phyloP scores from a whole-genome alignment of 1,140 invertebrate genomes.

The Rhyacophila brunnea region DNA sequence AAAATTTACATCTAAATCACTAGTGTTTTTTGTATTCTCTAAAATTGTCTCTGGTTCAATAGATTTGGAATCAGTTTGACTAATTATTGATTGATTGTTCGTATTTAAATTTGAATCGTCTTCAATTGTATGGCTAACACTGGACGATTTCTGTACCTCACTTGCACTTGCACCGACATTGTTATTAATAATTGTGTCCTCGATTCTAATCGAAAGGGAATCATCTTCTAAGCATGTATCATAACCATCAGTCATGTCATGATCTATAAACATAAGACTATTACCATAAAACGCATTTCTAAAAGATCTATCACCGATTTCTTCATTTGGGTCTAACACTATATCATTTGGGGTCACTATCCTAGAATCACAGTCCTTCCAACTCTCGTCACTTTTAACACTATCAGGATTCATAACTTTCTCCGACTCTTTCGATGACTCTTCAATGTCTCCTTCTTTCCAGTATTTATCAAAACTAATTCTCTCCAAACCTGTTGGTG shows the following conservation, averaged over 20 bases:
- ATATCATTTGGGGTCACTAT: slow-evolving; percentile 23
- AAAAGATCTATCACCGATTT: slow-evolving; percentile 18
- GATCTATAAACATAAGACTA: slow-evolving; percentile 44
- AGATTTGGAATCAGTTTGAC: too few relatives aligned
- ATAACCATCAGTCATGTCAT: slow-evolving; percentile 50
- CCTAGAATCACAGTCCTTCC: slow-evolving; percentile 42
- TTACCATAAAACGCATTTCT: slow-evolving; percentile 25
- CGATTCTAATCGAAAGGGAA: slow-evolving; percentile 46
- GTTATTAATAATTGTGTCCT: slow-evolving; percentile 47
- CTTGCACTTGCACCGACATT: slow-evolving; percentile 25
- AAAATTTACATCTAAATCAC: too few relatives aligned
- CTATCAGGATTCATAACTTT: slow-evolving; percentile 40
- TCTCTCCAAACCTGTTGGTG: slow-evolving; percentile 51
- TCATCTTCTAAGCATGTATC: slow-evolving; percentile 54
- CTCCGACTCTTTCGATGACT: slow-evolving; percentile 35
- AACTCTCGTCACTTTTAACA: slow-evolving; percentile 46
- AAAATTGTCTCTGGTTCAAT: too few relatives aligned
- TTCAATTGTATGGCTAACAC: neutral
- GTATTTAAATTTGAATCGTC: neutral
- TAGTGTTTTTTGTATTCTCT: too few relatives aligned
- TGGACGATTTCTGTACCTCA: slow-evolving; percentile 3
- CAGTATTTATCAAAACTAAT: slow-evolving; percentile 53
- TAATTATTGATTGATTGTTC: too few relatives aligned
- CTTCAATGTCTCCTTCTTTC: slow-evolving; percentile 37
- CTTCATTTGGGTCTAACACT: slow-evolving; percentile 5